Conservation (phyloP, 2,113 vertebrate species). For the Menura novaehollandiae region DNA sequence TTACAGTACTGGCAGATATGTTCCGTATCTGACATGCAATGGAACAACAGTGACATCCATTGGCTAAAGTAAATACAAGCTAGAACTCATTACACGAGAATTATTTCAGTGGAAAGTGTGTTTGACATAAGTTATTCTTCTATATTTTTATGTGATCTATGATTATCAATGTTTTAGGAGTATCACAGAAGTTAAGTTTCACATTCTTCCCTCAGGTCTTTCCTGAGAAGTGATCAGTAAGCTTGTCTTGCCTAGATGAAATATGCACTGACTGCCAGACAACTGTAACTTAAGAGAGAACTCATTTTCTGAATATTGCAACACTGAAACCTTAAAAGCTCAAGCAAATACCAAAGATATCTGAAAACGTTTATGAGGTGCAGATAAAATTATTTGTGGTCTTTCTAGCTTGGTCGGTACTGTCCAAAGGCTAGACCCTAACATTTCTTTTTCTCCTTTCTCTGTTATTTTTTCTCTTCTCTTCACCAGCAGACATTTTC, state of each 20-base stretch:
- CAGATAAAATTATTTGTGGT: not conserved
- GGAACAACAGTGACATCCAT: slow-evolving; percentile 68
- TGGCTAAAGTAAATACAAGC: not conserved
- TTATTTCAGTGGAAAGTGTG: not conserved
- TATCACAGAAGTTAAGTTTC: not conserved
- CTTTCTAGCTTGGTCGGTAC: not conserved
- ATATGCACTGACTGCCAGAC: not conserved
- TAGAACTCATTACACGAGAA: not conserved
- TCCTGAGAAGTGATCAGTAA: not conserved
- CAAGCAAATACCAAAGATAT: not conserved
- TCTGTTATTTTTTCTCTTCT: not conserved
- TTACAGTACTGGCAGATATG: not conserved
- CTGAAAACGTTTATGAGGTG: not conserved
- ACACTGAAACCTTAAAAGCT: not conserved
- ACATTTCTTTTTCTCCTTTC: not conserved
- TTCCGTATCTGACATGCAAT: not conserved
- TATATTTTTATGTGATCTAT: not conserved
- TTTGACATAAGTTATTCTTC: not conserved
- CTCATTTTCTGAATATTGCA: not conserved
- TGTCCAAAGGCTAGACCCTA: not conserved
- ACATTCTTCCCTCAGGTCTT: not conserved
- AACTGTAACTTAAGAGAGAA: not conserved
- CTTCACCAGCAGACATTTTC: not conserved
- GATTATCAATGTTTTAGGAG: not conserved
- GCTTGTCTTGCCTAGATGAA: not conserved